phyloP scores from a whole-genome alignment of 2,113 vertebrate genomes.

The Dasypus novemcinctus region DNA sequence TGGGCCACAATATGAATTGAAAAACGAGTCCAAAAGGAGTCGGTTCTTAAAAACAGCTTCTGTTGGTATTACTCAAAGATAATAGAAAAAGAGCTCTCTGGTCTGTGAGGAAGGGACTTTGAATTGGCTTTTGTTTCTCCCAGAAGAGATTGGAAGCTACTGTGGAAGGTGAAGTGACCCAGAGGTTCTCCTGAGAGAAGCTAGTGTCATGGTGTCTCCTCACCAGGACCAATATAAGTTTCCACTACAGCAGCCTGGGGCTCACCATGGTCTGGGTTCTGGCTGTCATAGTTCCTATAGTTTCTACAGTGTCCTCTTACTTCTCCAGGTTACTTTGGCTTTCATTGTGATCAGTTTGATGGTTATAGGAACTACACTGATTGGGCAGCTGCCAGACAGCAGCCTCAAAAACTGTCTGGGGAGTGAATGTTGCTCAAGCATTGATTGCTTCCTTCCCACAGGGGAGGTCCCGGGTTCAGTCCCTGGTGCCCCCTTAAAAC shows the following conservation, averaged over 20 bases:
- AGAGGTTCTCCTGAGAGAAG: constrained; percentile 95
- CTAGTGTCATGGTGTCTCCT: constrained; percentile 97
- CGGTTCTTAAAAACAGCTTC: no score
- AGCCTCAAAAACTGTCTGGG: constrained; percentile 61
- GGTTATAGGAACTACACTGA: constrained; percentile 88
- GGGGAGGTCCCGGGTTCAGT: no score
- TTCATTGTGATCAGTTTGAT: constrained; percentile 91
- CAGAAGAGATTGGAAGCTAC: constrained; percentile 94
- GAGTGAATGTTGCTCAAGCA: no score
- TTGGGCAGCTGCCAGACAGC: constrained; percentile 91
- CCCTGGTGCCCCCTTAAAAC: no score
- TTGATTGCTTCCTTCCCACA: no score
- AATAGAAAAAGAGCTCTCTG: constrained; percentile 92
- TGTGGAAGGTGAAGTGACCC: constrained; percentile 95
- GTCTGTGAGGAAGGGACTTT: constrained; percentile 86
- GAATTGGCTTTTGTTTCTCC: constrained; percentile 92
- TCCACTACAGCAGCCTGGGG: constrained; percentile 92
- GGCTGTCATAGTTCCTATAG: constrained; percentile 89
- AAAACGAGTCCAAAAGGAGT: no score
- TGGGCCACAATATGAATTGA: no score
- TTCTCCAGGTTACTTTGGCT: constrained; percentile 92
- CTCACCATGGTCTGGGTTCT: constrained; percentile 93
- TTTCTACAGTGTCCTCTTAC: constrained; percentile 92
- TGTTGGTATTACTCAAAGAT: constrained; percentile 91
- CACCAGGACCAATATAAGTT: constrained; percentile 95